Conservation (phyloP, 2,113 vertebrate genomes). For the Nannobrachium achirus region DNA sequence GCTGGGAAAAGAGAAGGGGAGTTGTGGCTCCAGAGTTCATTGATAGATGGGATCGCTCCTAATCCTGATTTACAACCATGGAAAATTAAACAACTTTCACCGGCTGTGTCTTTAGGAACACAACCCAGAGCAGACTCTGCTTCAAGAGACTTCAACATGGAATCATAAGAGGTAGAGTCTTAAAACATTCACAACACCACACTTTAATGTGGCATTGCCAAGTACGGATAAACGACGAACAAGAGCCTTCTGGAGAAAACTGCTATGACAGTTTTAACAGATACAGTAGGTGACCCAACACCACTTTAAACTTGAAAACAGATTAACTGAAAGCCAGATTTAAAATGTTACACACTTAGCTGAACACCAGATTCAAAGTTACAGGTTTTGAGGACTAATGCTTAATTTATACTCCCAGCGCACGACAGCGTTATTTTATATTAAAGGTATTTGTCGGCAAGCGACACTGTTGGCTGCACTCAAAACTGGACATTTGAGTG, state of each 20-base stretch:
- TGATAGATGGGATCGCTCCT: conserved; percentile 49
- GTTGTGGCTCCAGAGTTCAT: conserved; percentile 21
- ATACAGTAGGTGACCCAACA: too few species aligned
- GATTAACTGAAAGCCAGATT: too few species aligned
- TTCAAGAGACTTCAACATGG: conserved; percentile 4
- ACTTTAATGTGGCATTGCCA: not conserved
- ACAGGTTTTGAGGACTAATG: too few species aligned
- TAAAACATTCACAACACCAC: not conserved
- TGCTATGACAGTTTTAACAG: too few species aligned
- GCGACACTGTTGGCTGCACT: too few species aligned
- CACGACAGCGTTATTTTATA: too few species aligned
- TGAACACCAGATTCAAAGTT: too few species aligned
- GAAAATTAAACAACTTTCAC: conserved; percentile 56
- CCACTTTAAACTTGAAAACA: too few species aligned
- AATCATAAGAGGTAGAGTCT: conserved; percentile 1
- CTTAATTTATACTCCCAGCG: too few species aligned
- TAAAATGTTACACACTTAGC: too few species aligned
- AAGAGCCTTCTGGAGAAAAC: too few species aligned
- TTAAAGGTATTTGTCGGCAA: too few species aligned
- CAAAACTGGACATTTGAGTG: conserved; percentile 3
- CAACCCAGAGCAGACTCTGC: conserved; percentile 37
- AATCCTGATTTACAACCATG: conserved; percentile 59
- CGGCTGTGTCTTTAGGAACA: conserved; percentile 29
- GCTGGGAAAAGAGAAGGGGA: conserved; percentile 33
- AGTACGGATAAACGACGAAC: not conserved